Base-by-base conservation (phyloP, 2,888 invertebrate species). In the Pemphredon lugubris region DNA sequence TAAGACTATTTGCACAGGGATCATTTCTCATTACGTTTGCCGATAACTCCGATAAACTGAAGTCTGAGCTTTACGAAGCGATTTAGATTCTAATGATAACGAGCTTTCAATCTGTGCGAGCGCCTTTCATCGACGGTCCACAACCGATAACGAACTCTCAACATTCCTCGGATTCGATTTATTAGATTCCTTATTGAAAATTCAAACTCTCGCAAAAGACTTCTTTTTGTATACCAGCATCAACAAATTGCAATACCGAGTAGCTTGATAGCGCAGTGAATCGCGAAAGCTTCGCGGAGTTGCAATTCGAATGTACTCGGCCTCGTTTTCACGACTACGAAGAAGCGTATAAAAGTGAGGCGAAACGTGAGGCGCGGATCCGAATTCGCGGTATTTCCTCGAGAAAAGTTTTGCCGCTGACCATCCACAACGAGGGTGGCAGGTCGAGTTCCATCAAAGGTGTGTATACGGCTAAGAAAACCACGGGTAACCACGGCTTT, bases 331-430 rank as follows among this genome's bases (percentile, higher is more conserved):
- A 95, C 93, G 0, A 93, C 93, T 1, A 91, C 75, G 82, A 95
- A 95, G 72, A 93, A 93, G 1, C 93, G 91, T 3, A 92, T 84
- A 82, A 93, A 94, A 0, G 93, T 92, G 26, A 93, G 92, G n/a
- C 93, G 92, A 0, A 94, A 92, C 51, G 93, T 92, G 7, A 94
- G 90, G 0, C 94, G 94, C 0, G n/a, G 94, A 93, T 0, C 94
- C 94, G 0, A 94, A 83, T 0, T 94, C 94, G 30, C 94, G 90
- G 0, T 92, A 91, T 61, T 90, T 91, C 0, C 92, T 91, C 0
- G 94, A 92, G 82, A 94, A 95, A 0, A 95, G 90, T 88, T n/a
- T 95, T 95, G 0, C 94, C 94, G 75, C 94, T 93, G 92, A 95
- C 93, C 26, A 94, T 93, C 93, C 95, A 95, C 0, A 95, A 95